phyloP scores from a whole-genome alignment of 2,113 vertebrate genomes.

The Sapajus apella region DNA sequence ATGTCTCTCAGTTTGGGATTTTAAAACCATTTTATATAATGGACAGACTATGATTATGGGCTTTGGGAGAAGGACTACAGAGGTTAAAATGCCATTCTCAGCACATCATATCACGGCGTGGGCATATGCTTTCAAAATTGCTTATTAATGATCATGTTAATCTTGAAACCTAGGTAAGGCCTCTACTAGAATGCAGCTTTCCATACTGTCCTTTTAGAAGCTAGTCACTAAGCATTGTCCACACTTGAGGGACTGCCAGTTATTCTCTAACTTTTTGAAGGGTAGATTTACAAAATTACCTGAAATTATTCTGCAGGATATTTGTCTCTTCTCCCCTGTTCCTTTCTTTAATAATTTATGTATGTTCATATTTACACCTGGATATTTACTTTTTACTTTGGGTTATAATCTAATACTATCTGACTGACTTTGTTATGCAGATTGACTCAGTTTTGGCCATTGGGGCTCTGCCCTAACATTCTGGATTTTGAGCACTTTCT shows the following conservation, averaged over 20 bases:
- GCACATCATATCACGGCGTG: not conserved
- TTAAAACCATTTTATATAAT: not conserved
- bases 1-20: not conserved
- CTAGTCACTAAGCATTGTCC: not conserved
- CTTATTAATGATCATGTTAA: not conserved
- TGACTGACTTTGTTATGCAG: not conserved
- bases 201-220: not conserved
- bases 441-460: not conserved
- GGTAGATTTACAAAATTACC: not conserved
- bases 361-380: not conserved
- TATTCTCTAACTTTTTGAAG: not conserved
- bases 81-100: not conserved
- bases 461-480: not conserved
- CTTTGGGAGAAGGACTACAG: no score
- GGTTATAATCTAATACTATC: not conserved
- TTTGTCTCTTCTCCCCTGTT: not conserved
- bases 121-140: rapidly evolving
- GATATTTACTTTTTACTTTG: not conserved
- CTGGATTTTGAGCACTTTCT: not conserved
- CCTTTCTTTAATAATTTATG: not conserved
- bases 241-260: not conserved
- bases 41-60: not conserved
- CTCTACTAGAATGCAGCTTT: not conserved
- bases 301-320: not conserved
- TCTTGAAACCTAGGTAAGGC: not conserved